Evolutionary conservation across 2,797 vertebrate species (phyloP).

Genomic region (Pelodytes ibericus): DNA sequence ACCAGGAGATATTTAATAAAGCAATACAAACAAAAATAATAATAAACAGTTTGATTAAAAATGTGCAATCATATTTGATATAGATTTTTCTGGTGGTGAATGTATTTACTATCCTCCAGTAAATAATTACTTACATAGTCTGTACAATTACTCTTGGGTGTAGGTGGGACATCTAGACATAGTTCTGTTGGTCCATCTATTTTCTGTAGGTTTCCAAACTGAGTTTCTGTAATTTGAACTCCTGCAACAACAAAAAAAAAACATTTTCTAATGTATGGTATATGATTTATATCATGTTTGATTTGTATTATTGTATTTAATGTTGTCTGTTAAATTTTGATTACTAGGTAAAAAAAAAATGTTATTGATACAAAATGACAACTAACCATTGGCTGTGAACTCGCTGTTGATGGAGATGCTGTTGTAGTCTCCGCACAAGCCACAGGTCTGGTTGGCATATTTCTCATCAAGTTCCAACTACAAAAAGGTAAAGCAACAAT

Average conservation of each 20-base stretch:
- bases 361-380: neutral
- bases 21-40: too few species aligned
- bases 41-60: too few species aligned
- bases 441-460: slow-evolving; percentile 80
- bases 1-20: too few species aligned
- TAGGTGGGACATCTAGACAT: slow-evolving; percentile 71
- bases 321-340: too few species aligned
- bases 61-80: too few species aligned
- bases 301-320: too few species aligned
- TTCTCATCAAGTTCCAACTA: slow-evolving; percentile 84
- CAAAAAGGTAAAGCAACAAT: neutral
- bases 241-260: slow-evolving; percentile 62
- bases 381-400: slow-evolving; percentile 78
- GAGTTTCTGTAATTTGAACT: slow-evolving; percentile 63
- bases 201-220: slow-evolving; percentile 73
- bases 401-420: slow-evolving; percentile 72
- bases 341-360: too few species aligned
- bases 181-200: slow-evolving; percentile 82
- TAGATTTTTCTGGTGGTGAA: too few species aligned
- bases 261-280: too few species aligned
- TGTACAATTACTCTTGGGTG: slow-evolving; percentile 16
- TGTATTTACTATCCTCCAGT: too few species aligned
- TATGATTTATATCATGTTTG: too few species aligned
- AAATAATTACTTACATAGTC: slow-evolving; percentile 29
- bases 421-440: slow-evolving; percentile 87